A percentile compares a stretch with the other conserved stretches of the same genome.
phyloP scores from a whole-genome alignment of 2,888 invertebrate genomes.

The Drosophila helvetica region DNA sequence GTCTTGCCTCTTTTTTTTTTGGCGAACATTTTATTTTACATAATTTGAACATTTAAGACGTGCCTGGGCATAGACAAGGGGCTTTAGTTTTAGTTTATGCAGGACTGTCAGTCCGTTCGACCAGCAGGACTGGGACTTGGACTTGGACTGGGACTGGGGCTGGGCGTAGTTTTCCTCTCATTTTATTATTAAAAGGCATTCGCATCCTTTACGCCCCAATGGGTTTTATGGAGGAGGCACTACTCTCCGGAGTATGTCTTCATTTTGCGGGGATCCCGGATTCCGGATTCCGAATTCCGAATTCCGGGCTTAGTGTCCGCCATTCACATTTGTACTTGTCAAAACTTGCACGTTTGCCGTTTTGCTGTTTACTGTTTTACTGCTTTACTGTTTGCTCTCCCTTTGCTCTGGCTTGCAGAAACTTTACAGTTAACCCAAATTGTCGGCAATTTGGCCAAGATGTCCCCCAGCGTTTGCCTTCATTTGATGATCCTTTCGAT shows the following conservation, averaged over 20 bases:
- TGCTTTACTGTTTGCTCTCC: conserved; percentile 30
- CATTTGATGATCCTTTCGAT: conserved; percentile 63
- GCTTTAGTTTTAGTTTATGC: conserved; percentile 80
- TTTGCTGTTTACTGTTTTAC: conserved; percentile 49
- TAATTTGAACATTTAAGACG: conserved; percentile 80
- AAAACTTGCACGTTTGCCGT: conserved; percentile 75
- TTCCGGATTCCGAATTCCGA: background rate
- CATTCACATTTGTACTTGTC: conserved; percentile 65
- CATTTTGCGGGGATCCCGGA: conserved; percentile 27
- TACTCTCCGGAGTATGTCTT: conserved; percentile 40
- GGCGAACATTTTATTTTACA: conserved; percentile 77
- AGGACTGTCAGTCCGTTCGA: conserved; percentile 40
- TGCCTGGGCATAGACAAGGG: conserved; percentile 76
- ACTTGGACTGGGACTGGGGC: no score
- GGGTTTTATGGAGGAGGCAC: conserved; percentile 67
- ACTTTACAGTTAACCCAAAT: conserved; percentile 78
- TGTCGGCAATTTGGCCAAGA: conserved; percentile 79
- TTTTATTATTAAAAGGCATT: conserved; percentile 71
- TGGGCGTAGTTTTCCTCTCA: conserved; percentile 40
- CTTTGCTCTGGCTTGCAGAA: conserved; percentile 35
- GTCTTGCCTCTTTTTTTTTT: conserved; percentile 55
- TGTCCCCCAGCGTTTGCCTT: conserved; percentile 20
- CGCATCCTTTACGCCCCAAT: conserved; percentile 79
- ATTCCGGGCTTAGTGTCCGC: conserved; percentile 36
- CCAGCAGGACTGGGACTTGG: no score